A percentile compares a stretch with the other conserved stretches of the same genome.
phyloP scores from a whole-genome alignment of 64 coral and sea anemone genomes.

The Montipora foliosa region DNA sequence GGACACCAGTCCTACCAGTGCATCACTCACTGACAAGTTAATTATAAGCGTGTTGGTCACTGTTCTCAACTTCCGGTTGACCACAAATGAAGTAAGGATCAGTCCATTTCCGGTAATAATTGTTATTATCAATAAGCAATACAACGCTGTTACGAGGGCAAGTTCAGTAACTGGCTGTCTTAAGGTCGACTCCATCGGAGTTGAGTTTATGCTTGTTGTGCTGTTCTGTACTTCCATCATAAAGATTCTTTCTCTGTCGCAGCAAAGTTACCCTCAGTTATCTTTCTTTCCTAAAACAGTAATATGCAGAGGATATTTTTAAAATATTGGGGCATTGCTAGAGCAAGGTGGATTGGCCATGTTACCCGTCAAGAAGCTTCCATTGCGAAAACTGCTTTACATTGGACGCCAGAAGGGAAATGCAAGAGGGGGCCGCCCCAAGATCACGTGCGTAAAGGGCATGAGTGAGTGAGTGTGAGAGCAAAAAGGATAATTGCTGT shows the following conservation, averaged over 20 bases:
- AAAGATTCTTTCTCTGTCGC: neutral
- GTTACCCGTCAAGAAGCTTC: no score
- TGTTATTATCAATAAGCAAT: constrained; percentile 53
- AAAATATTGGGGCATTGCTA: no score
- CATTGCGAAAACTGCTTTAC: no score
- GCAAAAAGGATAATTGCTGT: no score
- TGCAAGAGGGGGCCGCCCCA: no score
- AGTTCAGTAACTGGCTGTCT: constrained; percentile 39
- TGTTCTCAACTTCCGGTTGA: constrained; percentile 91
- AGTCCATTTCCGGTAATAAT: constrained; percentile 87
- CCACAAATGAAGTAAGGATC: constrained; percentile 73
- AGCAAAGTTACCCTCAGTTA: neutral
- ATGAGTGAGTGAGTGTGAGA: no score
- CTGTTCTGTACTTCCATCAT: constrained; percentile 16
- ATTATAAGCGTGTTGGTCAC: constrained; percentile 82
- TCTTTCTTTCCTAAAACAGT: neutral
- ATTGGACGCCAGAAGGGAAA: no score
- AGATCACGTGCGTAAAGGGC: no score
- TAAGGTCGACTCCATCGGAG: neutral
- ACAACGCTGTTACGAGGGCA: constrained; percentile 52
- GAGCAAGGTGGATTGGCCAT: no score
- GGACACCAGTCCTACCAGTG: constrained; percentile 81
- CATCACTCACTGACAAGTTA: constrained; percentile 82
- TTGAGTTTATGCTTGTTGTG: constrained; percentile 19
- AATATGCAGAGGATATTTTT: no score